Conservation (phyloP, 2,888 invertebrate genomes). For the Scrobipalpa costella region DNA sequence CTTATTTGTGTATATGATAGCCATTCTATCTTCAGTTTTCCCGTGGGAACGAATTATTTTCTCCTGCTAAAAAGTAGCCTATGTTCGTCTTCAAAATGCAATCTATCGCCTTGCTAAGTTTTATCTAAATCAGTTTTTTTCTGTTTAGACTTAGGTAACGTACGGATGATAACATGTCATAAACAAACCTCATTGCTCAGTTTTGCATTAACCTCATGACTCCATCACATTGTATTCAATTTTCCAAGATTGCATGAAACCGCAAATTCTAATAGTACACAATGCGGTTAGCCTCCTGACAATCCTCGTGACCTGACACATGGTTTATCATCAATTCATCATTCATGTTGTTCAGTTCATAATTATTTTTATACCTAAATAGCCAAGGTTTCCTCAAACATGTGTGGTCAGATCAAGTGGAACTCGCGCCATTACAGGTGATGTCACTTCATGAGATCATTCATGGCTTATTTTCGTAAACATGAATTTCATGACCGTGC, state of each 20-base stretch:
- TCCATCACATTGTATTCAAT: neutral
- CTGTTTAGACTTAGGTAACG: no score
- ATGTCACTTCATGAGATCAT: conserved; percentile 55
- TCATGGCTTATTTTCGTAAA: conserved; percentile 36
- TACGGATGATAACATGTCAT: neutral
- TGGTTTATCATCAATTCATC: neutral
- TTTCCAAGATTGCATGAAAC: neutral
- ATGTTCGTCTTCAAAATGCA: no score
- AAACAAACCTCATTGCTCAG: neutral
- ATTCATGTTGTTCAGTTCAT: conserved; percentile 14
- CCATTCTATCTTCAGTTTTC: no score
- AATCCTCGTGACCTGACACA: conserved; percentile 16
- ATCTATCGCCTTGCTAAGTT: no score
- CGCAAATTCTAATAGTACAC: neutral
- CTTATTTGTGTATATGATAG: neutral
- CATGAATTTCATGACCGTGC: neutral
- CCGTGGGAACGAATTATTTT: no score
- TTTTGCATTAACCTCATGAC: neutral
- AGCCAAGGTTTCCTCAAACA: conserved; percentile 25
- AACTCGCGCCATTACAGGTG: conserved; percentile 35
- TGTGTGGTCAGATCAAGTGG: conserved; percentile 19
- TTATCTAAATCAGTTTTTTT: no score
- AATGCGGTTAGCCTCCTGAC: neutral
- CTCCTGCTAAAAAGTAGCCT: no score
- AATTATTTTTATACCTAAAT: conserved; percentile 14